Base-by-base conservation (phyloP, 2,888 invertebrate species). In the Allygus modestus region DNA sequence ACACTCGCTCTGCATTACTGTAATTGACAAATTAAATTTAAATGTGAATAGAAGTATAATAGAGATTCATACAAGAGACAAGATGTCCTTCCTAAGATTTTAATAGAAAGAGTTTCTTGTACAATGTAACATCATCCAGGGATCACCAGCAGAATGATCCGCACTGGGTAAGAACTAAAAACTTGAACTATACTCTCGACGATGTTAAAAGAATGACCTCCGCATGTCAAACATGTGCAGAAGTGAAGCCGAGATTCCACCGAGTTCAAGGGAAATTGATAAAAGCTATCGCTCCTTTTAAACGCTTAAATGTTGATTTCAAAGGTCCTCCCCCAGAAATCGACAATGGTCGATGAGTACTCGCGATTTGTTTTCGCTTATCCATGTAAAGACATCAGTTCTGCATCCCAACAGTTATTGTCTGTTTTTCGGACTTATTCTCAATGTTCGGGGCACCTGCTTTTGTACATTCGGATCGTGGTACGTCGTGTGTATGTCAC, bases 241-340 rank as follows among this genome's bases (percentile, higher is more conserved):
- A 86, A 79, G 33, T 86, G 2, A 87, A 86, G 71, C 85, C 86
- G 7, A 75, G 79, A 23, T 86, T 86, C 73, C 73, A 82, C 51
- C 85, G 79, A 81, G 43, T 41, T 28, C 28, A 61, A 31, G 37
- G 81, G 17, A 46, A 46, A 26, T 79, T 87, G 23, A 86, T 87
- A 0, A 87, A 87, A 77, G 85, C 88, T 15, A 87, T 86, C 2
- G 37, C 54, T 23, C 86, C 86, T 2, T 87, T 87, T 28, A 87
- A 88, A 86, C 28, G 86, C 43, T 26, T 87, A 2, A 86, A 61
- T 23, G 51, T 86, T 23, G 85, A 87, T 75, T 83, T 86, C 31
- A 85, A 86, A 75, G 81, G 86, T 11, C 87, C 86, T 17, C 17
- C 12, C 26, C 54, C 69, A 7, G 51, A 17, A 75, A 85, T 65